Base-by-base conservation (phyloP, 2,888 invertebrate genomes). In the Platynereis dumerilii region DNA sequence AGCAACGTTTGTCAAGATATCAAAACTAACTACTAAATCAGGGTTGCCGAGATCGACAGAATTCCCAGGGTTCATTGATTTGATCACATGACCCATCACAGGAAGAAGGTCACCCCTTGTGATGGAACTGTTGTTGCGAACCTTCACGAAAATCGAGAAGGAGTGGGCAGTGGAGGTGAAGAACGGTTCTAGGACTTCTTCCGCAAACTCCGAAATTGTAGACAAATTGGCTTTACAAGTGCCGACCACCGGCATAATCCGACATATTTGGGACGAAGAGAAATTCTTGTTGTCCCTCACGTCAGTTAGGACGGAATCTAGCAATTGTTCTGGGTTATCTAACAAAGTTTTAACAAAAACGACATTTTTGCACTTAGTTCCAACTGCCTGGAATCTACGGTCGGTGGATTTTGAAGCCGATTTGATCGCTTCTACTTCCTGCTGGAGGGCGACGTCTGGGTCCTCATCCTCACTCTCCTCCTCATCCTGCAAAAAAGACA, bases 341-440 rank as follows among this genome's bases (percentile, higher is more conserved):
- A 94, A 59, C 17, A 75, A 91, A 0, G 92, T 92, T 80, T 89
- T 89, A 69, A 96, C 93, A 78, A 96, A 96, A 69, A 96, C 85
- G 75, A 92, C 89, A 82, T 94, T 94, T 57, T 90, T 91, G 0
- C 91, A 91, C 59, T 91, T 92, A 0, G 93, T 92, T 72, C 91
- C 90, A 0, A 94, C 89, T 26, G 89, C 89, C 85, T 92, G 89
- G 45, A 74, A 74, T 66, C 85, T 76, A 60, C 78, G 73, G 44
- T 74, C 65, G 10, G 58, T 29, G 24, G 61, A 55, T 3, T 69
- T 64, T 3, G 66, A 60, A 5, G 74, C 12, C 7, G 39, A 24
- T 39, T 67, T 68, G 3, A 68, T 29, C 15, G 55, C 52, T 12
- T 20, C 55, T 5, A 70, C 57, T 56, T 82, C 82, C 72, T 77